Conservation (phyloP, 2,113 vertebrate species). For the Colistium nudipinnis region DNA sequence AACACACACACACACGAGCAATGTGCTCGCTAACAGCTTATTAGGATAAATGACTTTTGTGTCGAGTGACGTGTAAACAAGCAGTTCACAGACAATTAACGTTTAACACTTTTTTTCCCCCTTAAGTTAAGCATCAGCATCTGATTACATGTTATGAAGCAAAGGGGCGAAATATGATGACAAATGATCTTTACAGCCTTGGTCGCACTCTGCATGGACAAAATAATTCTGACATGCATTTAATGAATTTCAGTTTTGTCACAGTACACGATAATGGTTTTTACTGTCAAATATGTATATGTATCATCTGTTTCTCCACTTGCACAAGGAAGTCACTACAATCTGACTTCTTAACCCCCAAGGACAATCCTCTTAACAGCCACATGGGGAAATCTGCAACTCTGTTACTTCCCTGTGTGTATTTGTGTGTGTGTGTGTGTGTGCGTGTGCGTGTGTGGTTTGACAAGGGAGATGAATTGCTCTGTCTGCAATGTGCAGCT, state of each 20-base stretch:
- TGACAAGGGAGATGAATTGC: constrained; percentile 55
- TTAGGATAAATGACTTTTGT: background rate
- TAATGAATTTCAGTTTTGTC: background rate
- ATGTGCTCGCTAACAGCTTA: background rate
- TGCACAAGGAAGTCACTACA: constrained; percentile 40
- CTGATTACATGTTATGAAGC: background rate
- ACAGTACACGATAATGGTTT: too few species aligned
- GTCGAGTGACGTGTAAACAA: background rate
- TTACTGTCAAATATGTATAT: too few species aligned
- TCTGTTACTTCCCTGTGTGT: constrained; percentile 29
- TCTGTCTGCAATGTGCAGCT: constrained; percentile 13
- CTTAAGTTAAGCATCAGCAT: background rate
- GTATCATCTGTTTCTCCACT: constrained; percentile 44
- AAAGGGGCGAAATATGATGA: background rate
- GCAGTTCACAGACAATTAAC: background rate
- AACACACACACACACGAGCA: too few species aligned
- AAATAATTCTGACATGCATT: background rate
- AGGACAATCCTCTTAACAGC: constrained; percentile 63
- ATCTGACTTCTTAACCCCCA: constrained; percentile 56
- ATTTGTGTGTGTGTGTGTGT: background rate
- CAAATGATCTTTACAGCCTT: background rate
- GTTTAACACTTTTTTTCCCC: background rate
- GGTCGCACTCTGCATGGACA: background rate
- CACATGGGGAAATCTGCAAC: constrained; percentile 59
- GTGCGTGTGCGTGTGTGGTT: constrained; percentile 6